Conservation (phyloP, 64 coral and sea anemone genomes). For the Stichodactyla mertensii region DNA sequence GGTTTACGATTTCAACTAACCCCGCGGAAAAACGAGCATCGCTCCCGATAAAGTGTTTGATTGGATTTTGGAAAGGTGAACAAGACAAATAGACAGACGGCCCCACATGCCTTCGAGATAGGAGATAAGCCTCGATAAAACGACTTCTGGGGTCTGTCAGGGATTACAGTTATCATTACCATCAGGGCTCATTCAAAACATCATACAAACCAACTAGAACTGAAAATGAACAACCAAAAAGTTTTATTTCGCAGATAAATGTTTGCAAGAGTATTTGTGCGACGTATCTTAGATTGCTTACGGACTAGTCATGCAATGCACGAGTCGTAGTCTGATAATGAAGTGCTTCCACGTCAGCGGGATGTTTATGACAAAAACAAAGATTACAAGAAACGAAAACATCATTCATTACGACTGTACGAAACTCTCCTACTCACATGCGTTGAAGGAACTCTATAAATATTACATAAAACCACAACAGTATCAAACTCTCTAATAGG, state of each 20-base stretch:
- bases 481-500: background rate
- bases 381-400: background rate
- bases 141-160: background rate
- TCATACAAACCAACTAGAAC: background rate
- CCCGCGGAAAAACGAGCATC: background rate
- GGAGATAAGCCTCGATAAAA: slow-evolving; percentile 12
- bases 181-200: background rate
- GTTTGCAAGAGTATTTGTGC: background rate
- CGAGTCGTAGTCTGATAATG: background rate
- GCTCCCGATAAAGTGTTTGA: slow-evolving; percentile 4
- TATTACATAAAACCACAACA: background rate
- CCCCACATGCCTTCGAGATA: background rate
- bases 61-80: background rate
- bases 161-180: background rate
- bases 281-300: background rate
- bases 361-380: background rate
- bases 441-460: background rate
- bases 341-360: background rate
- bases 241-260: background rate
- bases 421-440: background rate
- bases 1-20: slow-evolving; percentile 7
- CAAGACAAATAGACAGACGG: slow-evolving; percentile 12
- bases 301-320: background rate
- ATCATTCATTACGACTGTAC: background rate
- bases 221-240: background rate